Evolutionary conservation across 2,888 invertebrate genomes (phyloP).

Genomic region (Glyphotaelius pellucidus): DNA sequence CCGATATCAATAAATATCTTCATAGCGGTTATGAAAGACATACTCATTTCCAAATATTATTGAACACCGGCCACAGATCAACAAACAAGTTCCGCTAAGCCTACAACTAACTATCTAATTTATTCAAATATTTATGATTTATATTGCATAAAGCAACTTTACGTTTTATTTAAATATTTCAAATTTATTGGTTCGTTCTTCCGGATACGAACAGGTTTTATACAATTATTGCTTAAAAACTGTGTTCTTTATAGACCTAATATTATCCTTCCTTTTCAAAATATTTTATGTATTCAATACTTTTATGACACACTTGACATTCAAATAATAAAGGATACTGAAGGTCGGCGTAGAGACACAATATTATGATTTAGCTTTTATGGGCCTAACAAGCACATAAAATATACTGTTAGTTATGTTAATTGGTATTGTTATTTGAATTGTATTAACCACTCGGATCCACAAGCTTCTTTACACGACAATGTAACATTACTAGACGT

Average conservation of each 20-base stretch:
- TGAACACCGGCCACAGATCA: conserved; percentile 6
- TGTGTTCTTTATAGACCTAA: not conserved
- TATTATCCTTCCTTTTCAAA: not conserved
- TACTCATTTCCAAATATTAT: conserved; percentile 9
- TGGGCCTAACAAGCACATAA: not conserved
- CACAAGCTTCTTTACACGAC: no score
- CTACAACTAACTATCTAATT: conserved; percentile 6
- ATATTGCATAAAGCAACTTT: not conserved
- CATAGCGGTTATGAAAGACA: no score
- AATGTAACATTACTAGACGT: no score
- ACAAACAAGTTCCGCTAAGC: conserved; percentile 28
- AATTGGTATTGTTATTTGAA: not conserved
- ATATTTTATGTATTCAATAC: conserved; percentile 29
- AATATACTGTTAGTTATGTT: not conserved
- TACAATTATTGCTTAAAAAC: conserved; percentile 30
- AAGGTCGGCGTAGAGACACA: conserved; percentile 19
- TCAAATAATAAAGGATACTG: conserved; percentile 7
- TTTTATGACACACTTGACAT: conserved; percentile 15
- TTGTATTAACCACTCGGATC: no score
- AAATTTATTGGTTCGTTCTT: conserved; percentile 26
- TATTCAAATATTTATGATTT: conserved; percentile 44
- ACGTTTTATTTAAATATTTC: not conserved
- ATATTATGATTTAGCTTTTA: conserved; percentile 4
- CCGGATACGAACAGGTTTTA: conserved; percentile 29
- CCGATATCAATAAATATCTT: not conserved